phyloP scores from a whole-genome alignment of 2,888 invertebrate genomes.

The Kuschelorhynchus macadamiae region DNA sequence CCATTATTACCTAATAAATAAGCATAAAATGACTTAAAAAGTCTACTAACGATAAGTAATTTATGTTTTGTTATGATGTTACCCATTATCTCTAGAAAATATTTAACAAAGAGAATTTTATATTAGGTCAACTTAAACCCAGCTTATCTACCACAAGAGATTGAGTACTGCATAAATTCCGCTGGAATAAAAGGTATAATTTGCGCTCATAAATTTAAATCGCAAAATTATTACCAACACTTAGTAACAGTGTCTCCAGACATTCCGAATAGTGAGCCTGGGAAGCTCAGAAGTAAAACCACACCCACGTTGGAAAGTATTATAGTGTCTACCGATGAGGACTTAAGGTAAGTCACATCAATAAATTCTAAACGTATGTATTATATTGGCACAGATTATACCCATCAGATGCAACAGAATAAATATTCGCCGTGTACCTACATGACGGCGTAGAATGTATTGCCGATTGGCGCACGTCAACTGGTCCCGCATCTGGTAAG shows the following conservation, averaged over 20 bases:
- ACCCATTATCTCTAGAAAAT: constrained; percentile 23
- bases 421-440: no score
- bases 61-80: no score
- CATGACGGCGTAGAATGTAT: no score
- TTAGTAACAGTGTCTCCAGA: constrained; percentile 75
- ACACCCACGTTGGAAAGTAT: constrained; percentile 72
- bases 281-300: constrained; percentile 68
- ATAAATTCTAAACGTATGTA: no score
- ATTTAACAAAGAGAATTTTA: constrained; percentile 71
- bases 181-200: constrained; percentile 79
- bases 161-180: constrained; percentile 81
- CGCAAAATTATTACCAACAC: constrained; percentile 78
- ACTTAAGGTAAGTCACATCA: constrained; percentile 68
- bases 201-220: constrained; percentile 75
- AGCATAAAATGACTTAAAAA: no score
- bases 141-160: constrained; percentile 77
- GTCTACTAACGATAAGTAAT: no score
- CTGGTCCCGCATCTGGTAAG: no score
- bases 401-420: no score
- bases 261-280: constrained; percentile 68
- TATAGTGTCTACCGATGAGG: constrained; percentile 72
- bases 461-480: no score
- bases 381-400: no score
- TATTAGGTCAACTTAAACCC: constrained; percentile 84
- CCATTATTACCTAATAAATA: no score